phyloP scores from a whole-genome alignment of 2,888 invertebrate species.

The Rhamphomyia laevipes region DNA sequence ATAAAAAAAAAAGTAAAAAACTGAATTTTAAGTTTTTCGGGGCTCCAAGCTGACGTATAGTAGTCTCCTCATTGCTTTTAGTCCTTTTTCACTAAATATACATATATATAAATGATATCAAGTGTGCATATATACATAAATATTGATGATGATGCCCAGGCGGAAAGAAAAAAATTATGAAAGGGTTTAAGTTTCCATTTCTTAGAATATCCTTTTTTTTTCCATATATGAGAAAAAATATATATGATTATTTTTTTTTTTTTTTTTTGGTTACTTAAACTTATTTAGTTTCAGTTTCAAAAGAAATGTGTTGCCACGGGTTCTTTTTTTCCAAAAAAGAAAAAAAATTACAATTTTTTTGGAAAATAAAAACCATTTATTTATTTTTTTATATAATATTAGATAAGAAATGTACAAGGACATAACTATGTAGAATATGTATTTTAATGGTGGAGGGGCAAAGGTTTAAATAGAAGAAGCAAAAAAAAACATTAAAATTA shows the following conservation, averaged over 20 bases:
- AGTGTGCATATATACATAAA: background rate
- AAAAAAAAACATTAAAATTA: too few species aligned
- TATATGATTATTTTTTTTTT: background rate
- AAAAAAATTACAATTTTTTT: background rate
- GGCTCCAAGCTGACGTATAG: slow-evolving; percentile 9
- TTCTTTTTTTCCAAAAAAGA: background rate
- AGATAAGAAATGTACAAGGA: too few species aligned
- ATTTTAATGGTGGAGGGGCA: too few species aligned
- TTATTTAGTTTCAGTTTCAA: too few species aligned
- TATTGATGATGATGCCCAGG: slow-evolving; percentile 5
- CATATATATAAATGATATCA: too few species aligned
- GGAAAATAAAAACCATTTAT: background rate
- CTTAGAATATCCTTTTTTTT: background rate
- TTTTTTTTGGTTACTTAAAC: background rate
- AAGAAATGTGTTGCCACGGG: slow-evolving; percentile 5
- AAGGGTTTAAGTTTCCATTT: slow-evolving; percentile 9
- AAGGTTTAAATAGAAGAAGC: too few species aligned
- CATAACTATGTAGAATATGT: too few species aligned
- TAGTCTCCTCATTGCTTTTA: background rate
- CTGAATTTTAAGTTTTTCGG: background rate
- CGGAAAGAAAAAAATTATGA: slow-evolving; percentile 1
- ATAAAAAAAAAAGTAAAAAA: too few species aligned
- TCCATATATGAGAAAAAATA: background rate
- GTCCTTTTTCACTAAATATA: too few species aligned
- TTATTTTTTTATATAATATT: background rate